Conservation (phyloP, 2,888 invertebrate species). For the Stenodema calcarata region DNA sequence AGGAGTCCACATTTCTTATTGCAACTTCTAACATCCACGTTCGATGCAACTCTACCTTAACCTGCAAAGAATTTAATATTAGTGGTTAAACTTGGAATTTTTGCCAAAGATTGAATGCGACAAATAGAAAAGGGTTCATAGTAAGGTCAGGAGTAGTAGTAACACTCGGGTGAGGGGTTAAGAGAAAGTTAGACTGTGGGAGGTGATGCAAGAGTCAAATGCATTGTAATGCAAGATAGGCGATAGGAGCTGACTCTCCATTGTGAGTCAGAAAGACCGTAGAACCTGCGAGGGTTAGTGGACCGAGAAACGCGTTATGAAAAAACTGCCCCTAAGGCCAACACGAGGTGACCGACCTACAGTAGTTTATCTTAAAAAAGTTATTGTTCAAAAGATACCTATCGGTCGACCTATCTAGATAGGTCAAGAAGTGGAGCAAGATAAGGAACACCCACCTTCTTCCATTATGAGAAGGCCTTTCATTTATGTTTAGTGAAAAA, state of each 20-base stretch:
- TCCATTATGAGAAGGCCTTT: neutral
- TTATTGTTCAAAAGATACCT: neutral
- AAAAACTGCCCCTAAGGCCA: neutral
- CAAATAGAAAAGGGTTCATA: neutral
- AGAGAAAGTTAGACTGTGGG: neutral
- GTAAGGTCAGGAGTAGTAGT: neutral
- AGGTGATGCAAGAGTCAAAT: conserved; percentile 1
- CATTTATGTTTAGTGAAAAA: too few species aligned
- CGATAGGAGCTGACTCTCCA: neutral
- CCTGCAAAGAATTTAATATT: too few species aligned
- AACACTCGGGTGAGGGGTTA: neutral
- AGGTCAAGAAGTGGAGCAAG: neutral
- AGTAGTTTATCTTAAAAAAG: neutral
- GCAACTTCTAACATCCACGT: neutral
- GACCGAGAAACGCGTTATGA: neutral
- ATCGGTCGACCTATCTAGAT: neutral
- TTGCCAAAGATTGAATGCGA: too few species aligned
- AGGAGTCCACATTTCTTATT: neutral
- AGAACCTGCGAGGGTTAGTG: neutral
- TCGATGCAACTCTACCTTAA: too few species aligned
- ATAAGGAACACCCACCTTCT: neutral
- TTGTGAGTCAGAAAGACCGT: neutral
- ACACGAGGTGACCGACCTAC: neutral
- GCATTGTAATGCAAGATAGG: neutral
- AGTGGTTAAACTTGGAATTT: too few species aligned